phyloP scores from a whole-genome alignment of 2,888 invertebrate species.

The Ennomos fuscantarius region DNA sequence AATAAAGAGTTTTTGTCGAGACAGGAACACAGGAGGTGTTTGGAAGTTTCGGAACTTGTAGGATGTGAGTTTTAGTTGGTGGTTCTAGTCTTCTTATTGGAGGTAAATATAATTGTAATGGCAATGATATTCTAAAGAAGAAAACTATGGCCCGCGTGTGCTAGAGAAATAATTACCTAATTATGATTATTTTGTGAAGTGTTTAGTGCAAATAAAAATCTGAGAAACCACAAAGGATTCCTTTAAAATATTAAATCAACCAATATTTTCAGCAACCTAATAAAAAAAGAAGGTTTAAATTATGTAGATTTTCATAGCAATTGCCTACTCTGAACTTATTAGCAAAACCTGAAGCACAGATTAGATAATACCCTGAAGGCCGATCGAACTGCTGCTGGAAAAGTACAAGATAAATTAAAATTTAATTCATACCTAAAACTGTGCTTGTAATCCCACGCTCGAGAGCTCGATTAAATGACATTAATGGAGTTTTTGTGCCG shows the following conservation, averaged over 20 bases:
- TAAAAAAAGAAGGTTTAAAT: slow-evolving; percentile 3
- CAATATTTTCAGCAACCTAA: not conserved
- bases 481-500: slow-evolving; percentile 67
- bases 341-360: slow-evolving; percentile 49
- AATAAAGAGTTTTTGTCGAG: no score
- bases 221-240: no score
- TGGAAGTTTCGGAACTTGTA: no score
- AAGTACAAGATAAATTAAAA: slow-evolving; percentile 72
- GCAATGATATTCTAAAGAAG: slow-evolving; percentile 7
- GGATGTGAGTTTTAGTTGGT: no score
- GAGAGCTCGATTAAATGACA: slow-evolving; percentile 71
- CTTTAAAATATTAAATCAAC: no score
- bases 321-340: slow-evolving; percentile 58
- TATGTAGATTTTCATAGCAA: slow-evolving; percentile 48
- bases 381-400: slow-evolving; percentile 60
- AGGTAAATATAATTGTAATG: slow-evolving; percentile 43
- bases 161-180: no score
- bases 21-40: no score
- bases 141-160: no score
- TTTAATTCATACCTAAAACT: slow-evolving; percentile 74
- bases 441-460: slow-evolving; percentile 74
- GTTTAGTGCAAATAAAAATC: no score
- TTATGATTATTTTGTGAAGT: no score
- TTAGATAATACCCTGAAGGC: slow-evolving; percentile 51
- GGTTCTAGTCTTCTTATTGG: slow-evolving; percentile 12